These are phyloP conservation scores for Heliothis virescens DNA, from an alignment of 1,140 invertebrate species.

Conservation along the genomic window DNA sequence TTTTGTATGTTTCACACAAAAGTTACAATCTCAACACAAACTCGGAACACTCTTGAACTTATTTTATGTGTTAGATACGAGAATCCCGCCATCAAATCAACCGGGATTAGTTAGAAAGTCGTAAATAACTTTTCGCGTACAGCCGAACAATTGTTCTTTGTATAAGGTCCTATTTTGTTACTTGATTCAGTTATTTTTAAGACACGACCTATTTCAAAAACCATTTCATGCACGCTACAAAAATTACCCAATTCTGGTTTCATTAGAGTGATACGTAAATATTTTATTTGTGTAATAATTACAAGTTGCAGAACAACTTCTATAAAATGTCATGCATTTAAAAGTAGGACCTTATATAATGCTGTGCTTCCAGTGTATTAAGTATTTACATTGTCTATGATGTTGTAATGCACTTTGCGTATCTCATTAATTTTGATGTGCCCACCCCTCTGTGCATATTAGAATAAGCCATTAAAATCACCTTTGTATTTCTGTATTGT, in stretches of 20 bases:
- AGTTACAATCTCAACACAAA: constrained; percentile 32
- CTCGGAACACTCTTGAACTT: constrained; percentile 35
- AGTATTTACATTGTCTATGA: constrained; percentile 48
- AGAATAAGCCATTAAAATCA: constrained; percentile 40
- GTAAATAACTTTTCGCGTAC: constrained; percentile 51
- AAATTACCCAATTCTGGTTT: neutral
- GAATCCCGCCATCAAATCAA: constrained; percentile 49
- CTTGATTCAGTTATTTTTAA: neutral
- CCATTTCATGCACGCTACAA: constrained; percentile 18
- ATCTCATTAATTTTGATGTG: constrained; percentile 42
- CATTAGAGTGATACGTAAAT: constrained; percentile 5
- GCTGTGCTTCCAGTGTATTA: constrained; percentile 42
- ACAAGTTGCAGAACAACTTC: neutral
- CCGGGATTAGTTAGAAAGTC: constrained; percentile 46
- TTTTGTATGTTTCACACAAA: constrained; percentile 34
- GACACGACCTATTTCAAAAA: neutral
- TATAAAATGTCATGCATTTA: constrained; percentile 38
- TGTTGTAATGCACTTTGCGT: constrained; percentile 55
- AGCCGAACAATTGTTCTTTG: constrained; percentile 3
- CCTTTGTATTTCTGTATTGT: constrained; percentile 39
- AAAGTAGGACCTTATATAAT: constrained; percentile 32
- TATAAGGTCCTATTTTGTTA: constrained; percentile 25
- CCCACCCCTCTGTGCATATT: constrained; percentile 34
- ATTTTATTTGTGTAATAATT: constrained; percentile 24
- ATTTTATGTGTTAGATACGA: constrained; percentile 39